Base-by-base conservation (phyloP, 2,797 vertebrate species). In the Loriculus beryllinus region DNA sequence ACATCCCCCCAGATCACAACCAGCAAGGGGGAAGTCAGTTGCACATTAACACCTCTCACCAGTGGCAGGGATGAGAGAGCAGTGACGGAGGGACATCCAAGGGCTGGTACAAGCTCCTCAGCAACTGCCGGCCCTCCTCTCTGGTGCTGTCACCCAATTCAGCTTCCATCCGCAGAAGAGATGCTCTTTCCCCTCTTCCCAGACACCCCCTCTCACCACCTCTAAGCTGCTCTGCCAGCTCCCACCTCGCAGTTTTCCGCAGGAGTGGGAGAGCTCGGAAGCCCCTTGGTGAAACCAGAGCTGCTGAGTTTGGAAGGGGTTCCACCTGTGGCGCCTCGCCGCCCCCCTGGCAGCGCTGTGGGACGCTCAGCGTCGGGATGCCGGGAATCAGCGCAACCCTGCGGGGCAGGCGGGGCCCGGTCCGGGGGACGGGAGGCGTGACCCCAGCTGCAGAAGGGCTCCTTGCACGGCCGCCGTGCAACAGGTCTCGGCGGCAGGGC, bases 401-500 rank as follows among this genome's bases (percentile, higher is more conserved):
- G 1, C 5, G 15, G 62, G 42, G 17, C 60, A 37, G 18, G n/a
- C 17, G 35, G 43, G 52, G 35, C 18, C n/a, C 39, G 12, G 18
- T 25, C 56, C 3, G 9, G 33, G 28, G 33, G 20, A 25, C 48
- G 26, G 77, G 14, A 40, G 49, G 25, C 65, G 14, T 11, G 45
- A 59, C 18, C 51, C 21, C 31, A 48, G 42, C 18, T 16, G 77
- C 60, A 12, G 42, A 28, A 5, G 12, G 16, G 31, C 37, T 65
- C 49, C 54, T 37, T 4, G 11, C 85, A 3, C 19, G 11, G 40
- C 49, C 8, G 70, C 86, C 28, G 95, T 57, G 90, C 82, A 72
- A 97, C 96, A 96, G 68, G 96, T 97, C 93, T 85, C 82, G 70
- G 88, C 43, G 29, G 60, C 86, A 59, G 59, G 57, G 59, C 68